Conservation (phyloP, 2,888 invertebrate genomes). For the Amphipoea lucens region DNA sequence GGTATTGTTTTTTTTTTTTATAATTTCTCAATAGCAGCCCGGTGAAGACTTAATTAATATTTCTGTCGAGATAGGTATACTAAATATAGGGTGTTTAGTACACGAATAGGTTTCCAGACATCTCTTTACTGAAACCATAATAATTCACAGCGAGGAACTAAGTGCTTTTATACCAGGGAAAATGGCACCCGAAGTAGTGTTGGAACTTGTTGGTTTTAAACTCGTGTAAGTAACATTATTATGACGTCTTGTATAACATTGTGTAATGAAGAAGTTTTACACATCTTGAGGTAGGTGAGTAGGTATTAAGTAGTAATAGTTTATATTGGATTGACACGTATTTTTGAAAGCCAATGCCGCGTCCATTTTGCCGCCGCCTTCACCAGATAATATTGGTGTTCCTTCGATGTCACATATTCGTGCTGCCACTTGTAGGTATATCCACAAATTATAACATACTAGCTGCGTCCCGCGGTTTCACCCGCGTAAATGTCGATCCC, state of each 20-base stretch:
- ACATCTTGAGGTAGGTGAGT: not conserved
- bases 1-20: not conserved
- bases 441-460: not conserved
- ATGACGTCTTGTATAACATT: conserved; percentile 2
- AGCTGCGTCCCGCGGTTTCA: too few relatives aligned
- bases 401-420: too few relatives aligned
- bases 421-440: not conserved
- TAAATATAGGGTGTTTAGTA: not conserved
- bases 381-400: not conserved
- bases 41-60: not conserved
- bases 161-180: conserved; percentile 26
- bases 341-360: not conserved
- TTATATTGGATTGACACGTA: not conserved
- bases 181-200: conserved; percentile 21
- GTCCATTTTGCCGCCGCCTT: not conserved
- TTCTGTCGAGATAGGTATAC: not conserved
- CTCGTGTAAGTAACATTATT: conserved; percentile 8
- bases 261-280: conserved; percentile 5
- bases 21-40: not conserved
- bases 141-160: conserved; percentile 5
- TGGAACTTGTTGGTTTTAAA: conserved; percentile 28
- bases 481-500: too few relatives aligned
- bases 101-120: conserved; percentile 1
- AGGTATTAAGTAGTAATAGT: not conserved
- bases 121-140: not conserved